Base-by-base conservation (phyloP, 2,797 vertebrate genomes). In the Enteromius anoplus region DNA sequence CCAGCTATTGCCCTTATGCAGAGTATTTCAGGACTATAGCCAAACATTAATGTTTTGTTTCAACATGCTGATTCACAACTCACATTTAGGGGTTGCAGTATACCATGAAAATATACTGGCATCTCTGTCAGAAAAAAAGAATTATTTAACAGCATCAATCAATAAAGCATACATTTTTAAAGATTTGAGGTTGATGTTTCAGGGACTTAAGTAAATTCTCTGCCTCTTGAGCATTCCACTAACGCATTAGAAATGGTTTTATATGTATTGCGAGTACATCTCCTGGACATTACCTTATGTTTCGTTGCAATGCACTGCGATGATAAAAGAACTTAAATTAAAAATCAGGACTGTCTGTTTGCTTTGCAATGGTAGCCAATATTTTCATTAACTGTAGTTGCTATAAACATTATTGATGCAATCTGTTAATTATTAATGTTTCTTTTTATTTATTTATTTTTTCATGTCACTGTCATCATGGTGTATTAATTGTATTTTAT, bases 101-200 rank as follows among this genome's bases (percentile, higher is more conserved):
- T n/a, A n/a, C n/a, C n/a, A n/a, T n/a, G n/a, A n/a, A n/a, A n/a
- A n/a, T 77, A 62, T 32, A 29, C 37, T 12, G 23, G 19, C 51
- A 40, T 42, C 78, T 42, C 65, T n/a, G 37, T 62, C 70, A n/a
- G 47, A 71, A 9, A 80, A 84, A 82, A 76, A 86, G 77, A 85
- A 87, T 88, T 85, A 86, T 87, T 88, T 85, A 85, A 78, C 81
- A 84, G 78, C 42, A 75, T 55, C 53, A 84, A 85, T 89, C 81
- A 69, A 89, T 86, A 88, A n/a, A 69, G n/a, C 80, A 87, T 89
- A 81, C 78, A 83, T 86, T 73, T 78, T 87, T 88, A 68, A 88
- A 40, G 76, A 84, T 85, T 82, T 83, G 58, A 79, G 75, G 70
- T 75, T 60, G 82, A 29, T 83, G 60, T 80, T 78, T 85, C 77